Evolutionary conservation across 2,888 invertebrate genomes (phyloP), one percentile per base, ranked within the genome.

Genomic region (Tuta absoluta): DNA sequence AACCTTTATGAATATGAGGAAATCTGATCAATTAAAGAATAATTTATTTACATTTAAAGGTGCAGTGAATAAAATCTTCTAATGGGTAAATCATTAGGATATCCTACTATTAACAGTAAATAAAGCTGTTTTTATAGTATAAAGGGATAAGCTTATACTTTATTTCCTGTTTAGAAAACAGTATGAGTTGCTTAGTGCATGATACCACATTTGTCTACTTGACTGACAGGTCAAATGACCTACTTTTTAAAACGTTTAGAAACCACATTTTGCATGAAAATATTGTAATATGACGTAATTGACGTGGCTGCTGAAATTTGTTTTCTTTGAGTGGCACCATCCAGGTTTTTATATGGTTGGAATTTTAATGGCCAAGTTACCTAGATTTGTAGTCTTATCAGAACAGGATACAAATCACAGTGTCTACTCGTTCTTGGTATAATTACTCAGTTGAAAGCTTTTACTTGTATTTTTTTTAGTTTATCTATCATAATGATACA

Each of bases 1-100:
- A 33, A 24, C 56, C n/a, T 56, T 14, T 33, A 56, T 14, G 17
- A 56, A 56, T 53, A 56, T 56, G 28, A 33, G 12, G 41, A 63
- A 48, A 21, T 11, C 49, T 49, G 2, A 33, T 1, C 28, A 28
- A 24, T 56, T 51, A 51, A 23, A 11, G 5, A 11, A 19, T 17
- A 51, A 23, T 51, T 23, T 17, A 21, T 17, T 49, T 49, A 11
- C 19, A 11, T 21, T 49, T 21, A 21, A 51, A 51, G 10, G 23
- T 51, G 11, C 51, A 12, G 19, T 51, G 51, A 51, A 19, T 23
- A 2, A n/a, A n/a, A n/a, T 17, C 3, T 17, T n/a, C 14, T 41
- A 41, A 41, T 2, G 12, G n/a, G n/a, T 7, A n/a, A 17, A n/a
- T 45, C 17, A 33, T 45, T 45, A n/a, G 45, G 0, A 3, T 45